phyloP scores from a whole-genome alignment of 2,113 vertebrate species.

The Cromileptes altivelis region DNA sequence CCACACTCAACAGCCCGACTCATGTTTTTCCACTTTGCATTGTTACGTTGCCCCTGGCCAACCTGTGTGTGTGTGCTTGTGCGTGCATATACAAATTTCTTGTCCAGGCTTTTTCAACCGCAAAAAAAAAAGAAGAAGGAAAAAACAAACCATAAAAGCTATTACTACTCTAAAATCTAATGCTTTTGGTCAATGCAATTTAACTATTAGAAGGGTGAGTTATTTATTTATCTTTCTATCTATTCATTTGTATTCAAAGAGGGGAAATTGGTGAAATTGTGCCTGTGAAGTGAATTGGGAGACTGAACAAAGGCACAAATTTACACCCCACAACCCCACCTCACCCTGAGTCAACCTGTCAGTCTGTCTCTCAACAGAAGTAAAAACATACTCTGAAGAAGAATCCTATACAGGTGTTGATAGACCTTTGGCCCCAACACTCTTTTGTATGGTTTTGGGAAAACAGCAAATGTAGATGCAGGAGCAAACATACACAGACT shows the following conservation, averaged over 20 bases:
- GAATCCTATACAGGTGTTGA: neutral
- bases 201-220: constrained; percentile 73
- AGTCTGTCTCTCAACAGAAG: constrained; percentile 18
- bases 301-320: constrained; percentile 55
- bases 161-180: constrained; percentile 80
- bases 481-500: neutral
- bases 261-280: constrained; percentile 51
- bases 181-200: constrained; percentile 74
- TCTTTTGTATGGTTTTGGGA: neutral
- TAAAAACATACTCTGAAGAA: constrained; percentile 18
- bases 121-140: constrained; percentile 15
- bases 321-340: constrained; percentile 46
- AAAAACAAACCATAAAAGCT: constrained; percentile 80
- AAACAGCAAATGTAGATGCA: neutral
- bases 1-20: constrained; percentile 72
- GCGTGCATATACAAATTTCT: constrained; percentile 65
- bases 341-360: constrained; percentile 51
- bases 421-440: neutral
- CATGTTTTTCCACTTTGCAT: constrained; percentile 84
- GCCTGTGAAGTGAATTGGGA: constrained; percentile 61
- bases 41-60: constrained; percentile 73
- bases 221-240: constrained; percentile 78
- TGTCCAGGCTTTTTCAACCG: constrained; percentile 59
- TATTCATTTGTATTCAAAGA: constrained; percentile 73
- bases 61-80: constrained; percentile 32